phyloP scores from a whole-genome alignment of 2,113 vertebrate species.

The Prolemur simus region DNA sequence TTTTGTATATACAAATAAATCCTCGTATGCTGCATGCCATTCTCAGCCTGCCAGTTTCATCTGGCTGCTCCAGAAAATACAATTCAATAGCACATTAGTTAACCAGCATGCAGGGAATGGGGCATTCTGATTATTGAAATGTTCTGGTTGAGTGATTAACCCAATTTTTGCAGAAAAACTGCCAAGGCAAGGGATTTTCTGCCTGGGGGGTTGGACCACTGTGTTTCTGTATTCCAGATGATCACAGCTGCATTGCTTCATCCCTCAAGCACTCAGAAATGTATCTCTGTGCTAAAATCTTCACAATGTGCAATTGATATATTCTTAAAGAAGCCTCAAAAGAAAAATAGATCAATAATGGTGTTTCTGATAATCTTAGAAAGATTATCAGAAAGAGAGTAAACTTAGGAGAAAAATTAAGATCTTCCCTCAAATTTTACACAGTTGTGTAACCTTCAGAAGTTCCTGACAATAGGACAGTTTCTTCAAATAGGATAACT shows the following conservation, averaged over 20 bases:
- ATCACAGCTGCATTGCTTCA: neutral
- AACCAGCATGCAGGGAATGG: neutral
- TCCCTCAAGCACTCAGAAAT: neutral
- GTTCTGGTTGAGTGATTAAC: constrained; percentile 36
- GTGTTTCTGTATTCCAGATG: neutral
- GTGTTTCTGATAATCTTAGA: neutral
- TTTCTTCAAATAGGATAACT: neutral
- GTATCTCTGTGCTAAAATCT: neutral
- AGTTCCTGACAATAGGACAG: neutral
- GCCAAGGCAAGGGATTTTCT: neutral
- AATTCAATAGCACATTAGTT: constrained; percentile 36
- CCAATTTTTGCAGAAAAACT: constrained; percentile 17
- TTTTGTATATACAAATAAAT: constrained; percentile 72
- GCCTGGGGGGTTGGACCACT: neutral
- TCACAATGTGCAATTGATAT: neutral
- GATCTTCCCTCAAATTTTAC: neutral
- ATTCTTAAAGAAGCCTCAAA: neutral
- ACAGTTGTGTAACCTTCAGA: neutral
- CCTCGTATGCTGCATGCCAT: neutral
- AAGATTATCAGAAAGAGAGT: too few relatives aligned
- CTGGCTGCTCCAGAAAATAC: constrained; percentile 59
- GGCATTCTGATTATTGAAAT: constrained; percentile 37
- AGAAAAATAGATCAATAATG: neutral
- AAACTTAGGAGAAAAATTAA: neutral
- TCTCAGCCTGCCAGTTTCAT: constrained; percentile 60